Evolutionary conservation across 2,113 vertebrate genomes (phyloP).

Genomic region (Cheirogaleus medius): DNA sequence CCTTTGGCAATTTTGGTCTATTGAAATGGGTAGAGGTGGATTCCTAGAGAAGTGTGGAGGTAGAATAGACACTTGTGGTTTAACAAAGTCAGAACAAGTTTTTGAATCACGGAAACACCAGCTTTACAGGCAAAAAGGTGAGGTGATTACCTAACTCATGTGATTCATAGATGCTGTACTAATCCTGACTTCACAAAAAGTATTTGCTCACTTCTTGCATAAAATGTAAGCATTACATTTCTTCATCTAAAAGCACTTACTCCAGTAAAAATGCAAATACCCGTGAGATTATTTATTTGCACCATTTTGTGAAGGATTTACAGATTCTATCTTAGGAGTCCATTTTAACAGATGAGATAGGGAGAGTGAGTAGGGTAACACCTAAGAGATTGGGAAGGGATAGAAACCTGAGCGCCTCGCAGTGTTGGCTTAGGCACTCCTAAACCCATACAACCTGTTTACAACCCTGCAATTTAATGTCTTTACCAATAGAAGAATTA

Average conservation of each 20-base stretch:
- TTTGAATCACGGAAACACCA: not conserved
- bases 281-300: not conserved
- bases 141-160: not conserved
- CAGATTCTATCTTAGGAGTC: not conserved
- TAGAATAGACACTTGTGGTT: not conserved
- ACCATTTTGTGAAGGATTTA: not conserved
- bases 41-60: not conserved
- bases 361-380: not conserved
- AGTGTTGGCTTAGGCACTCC: not conserved
- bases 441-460: not conserved
- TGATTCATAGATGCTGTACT: not conserved
- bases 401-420: not conserved
- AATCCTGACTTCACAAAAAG: not conserved
- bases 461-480: not conserved
- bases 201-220: not conserved
- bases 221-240: not conserved
- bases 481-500: not conserved
- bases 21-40: no score
- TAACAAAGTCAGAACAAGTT: conserved; percentile 26
- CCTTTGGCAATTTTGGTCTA: no score
- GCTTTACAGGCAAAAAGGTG: not conserved
- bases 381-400: no score
- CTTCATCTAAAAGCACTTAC: not conserved
- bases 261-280: not conserved
- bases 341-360: not conserved